Conservation (phyloP, 2,113 vertebrate species). For the Bothrops jararaca region DNA sequence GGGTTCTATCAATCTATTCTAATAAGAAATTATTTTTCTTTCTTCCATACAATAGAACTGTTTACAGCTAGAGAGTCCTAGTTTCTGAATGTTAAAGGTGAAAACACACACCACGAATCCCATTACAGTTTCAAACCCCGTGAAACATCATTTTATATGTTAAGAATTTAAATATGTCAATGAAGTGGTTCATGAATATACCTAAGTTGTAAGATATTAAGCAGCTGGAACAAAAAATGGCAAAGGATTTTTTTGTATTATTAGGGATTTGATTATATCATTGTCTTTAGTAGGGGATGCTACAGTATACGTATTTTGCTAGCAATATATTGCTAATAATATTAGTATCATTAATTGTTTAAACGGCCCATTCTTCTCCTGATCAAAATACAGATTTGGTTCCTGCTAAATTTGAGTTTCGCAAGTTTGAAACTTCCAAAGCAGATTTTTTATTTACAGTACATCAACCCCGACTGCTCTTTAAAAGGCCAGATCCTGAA, state of each 20-base stretch:
- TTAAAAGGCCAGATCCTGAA: too few relatives aligned
- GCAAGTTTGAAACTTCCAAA: not conserved
- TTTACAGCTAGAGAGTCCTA: not conserved
- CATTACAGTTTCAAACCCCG: not conserved
- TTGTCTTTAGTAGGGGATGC: not conserved
- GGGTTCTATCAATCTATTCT: not conserved
- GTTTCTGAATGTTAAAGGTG: not conserved
- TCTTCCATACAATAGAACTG: not conserved
- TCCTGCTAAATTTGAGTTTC: not conserved
- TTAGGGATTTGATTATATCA: not conserved
- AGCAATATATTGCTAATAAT: not conserved
- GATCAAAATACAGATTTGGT: not conserved
- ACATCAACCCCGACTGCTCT: not conserved
- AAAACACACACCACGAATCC: not conserved
- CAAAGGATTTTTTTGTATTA: not conserved
- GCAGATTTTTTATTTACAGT: not conserved
- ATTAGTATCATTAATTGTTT: not conserved
- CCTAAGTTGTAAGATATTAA: not conserved
- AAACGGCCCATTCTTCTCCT: not conserved
- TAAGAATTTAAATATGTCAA: not conserved
- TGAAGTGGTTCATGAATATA: not conserved
- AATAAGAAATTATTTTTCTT: not conserved
- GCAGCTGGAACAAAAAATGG: not conserved
- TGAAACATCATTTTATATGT: not conserved
- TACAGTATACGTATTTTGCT: not conserved